Evolutionary conservation across 2,888 invertebrate species (phyloP).

Genomic region (Operophtera brumata): DNA sequence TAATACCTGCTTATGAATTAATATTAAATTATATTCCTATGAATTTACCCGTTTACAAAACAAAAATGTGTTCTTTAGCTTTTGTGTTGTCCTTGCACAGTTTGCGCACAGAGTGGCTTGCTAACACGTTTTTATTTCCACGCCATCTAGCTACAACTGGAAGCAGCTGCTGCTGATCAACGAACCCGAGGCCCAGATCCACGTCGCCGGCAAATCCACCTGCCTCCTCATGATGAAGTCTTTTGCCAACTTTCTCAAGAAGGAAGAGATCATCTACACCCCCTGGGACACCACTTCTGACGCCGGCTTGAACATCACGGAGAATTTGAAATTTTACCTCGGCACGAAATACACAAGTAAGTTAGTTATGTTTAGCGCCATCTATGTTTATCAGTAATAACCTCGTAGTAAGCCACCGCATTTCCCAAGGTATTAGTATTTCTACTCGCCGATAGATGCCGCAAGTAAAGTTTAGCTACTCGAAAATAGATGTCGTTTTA

Average conservation of each 20-base stretch:
- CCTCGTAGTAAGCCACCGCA: not conserved
- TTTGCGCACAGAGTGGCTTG: slow-evolving; percentile 58
- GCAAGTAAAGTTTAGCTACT: slow-evolving; percentile 32
- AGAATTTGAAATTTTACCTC: slow-evolving; percentile 83
- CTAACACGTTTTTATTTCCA: slow-evolving; percentile 64
- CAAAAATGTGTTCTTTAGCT: too few species aligned
- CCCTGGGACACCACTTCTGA: slow-evolving; percentile 83
- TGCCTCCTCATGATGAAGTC: slow-evolving; percentile 89
- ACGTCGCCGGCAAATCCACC: slow-evolving; percentile 85
- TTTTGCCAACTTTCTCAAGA: slow-evolving; percentile 81
- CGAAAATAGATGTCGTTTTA: slow-evolving; percentile 46
- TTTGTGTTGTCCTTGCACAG: slow-evolving; percentile 41
- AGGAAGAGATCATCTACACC: slow-evolving; percentile 68
- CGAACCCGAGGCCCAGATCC: slow-evolving; percentile 84
- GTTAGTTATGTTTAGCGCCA: slow-evolving; percentile 51
- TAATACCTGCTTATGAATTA: too few species aligned
- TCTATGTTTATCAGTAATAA: slow-evolving; percentile 25
- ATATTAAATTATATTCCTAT: too few species aligned
- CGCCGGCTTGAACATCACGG: slow-evolving; percentile 78
- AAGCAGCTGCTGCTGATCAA: slow-evolving; percentile 85
- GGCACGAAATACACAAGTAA: slow-evolving; percentile 87
- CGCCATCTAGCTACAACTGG: slow-evolving; percentile 85
- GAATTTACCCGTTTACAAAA: too few species aligned
- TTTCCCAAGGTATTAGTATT: not conserved
- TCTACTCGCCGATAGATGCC: slow-evolving; percentile 37